A percentile compares a stretch with the other conserved stretches of the same genome.
phyloP scores from a whole-genome alignment of 2,113 vertebrate genomes.

The Regulus satrapa region DNA sequence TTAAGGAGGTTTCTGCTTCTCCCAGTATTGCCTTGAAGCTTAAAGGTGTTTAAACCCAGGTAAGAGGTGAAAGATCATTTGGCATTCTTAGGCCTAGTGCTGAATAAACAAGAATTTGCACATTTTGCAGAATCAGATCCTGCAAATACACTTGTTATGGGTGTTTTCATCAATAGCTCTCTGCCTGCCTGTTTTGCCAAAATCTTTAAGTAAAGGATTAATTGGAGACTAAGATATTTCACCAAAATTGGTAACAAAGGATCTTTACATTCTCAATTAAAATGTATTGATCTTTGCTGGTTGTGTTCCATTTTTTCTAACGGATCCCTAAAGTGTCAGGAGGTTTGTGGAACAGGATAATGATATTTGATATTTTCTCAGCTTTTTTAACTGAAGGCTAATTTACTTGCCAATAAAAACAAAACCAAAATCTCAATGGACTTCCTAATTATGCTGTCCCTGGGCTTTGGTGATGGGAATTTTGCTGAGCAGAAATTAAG shows the following conservation, averaged over 20 bases:
- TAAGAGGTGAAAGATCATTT: not conserved
- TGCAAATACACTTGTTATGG: not conserved
- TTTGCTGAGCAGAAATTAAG: not conserved
- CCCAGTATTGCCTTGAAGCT: not conserved
- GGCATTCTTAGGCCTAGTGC: not conserved
- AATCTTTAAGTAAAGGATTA: not conserved
- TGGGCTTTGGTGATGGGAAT: not conserved
- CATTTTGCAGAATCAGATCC: not conserved
- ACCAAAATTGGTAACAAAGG: not conserved
- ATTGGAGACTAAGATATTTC: not conserved
- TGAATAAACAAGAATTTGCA: not conserved
- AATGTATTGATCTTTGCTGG: not conserved
- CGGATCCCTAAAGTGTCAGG: not conserved
- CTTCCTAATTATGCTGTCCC: not conserved
- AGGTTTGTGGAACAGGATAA: not conserved
- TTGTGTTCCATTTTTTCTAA: not conserved
- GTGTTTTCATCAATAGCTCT: not conserved
- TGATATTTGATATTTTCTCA: not conserved
- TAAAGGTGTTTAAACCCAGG: not conserved
- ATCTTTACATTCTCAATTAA: not conserved
- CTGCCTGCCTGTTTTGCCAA: not conserved
- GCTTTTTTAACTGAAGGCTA: not conserved
- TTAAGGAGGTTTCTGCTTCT: not conserved
- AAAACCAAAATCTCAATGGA: not conserved
- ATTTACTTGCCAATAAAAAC: not conserved